phyloP scores from a whole-genome alignment of 2,888 invertebrate species.

The Lepidocyrtoides sp. region DNA sequence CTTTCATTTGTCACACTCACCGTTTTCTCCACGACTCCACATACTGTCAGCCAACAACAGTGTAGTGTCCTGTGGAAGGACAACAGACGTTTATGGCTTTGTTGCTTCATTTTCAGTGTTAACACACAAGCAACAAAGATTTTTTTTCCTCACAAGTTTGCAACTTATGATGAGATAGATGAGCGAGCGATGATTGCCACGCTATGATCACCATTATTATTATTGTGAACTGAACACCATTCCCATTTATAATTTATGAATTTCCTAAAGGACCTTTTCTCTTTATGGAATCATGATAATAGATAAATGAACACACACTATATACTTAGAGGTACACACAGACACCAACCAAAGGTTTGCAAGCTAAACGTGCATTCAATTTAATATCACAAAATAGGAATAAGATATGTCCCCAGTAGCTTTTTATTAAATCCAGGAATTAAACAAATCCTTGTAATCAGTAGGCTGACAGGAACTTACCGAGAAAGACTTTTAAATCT shows the following conservation, averaged over 20 bases:
- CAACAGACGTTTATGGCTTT: neutral
- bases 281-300: conserved; percentile 21
- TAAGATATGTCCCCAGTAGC: neutral
- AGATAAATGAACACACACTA: neutral
- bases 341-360: conserved; percentile 3
- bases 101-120: neutral
- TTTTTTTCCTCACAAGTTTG: neutral
- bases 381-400: conserved; percentile 5
- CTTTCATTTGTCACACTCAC: conserved; percentile 40
- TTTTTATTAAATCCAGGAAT: conserved; percentile 72
- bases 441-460: conserved; percentile 71
- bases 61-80: neutral
- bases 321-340: neutral
- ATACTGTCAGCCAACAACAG: neutral
- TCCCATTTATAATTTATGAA: conserved; percentile 70
- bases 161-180: conserved; percentile 7
- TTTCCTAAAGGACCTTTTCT: conserved; percentile 64
- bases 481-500: conserved; percentile 47
- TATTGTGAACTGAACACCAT: conserved; percentile 55
- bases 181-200: conserved; percentile 23
- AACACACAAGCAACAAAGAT: conserved; percentile 3
- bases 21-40: neutral
- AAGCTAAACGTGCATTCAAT: conserved; percentile 10
- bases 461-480: conserved; percentile 43
- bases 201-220: conserved; percentile 33